These are phyloP conservation scores for Drosophila infuscata DNA, from an alignment of 2,888 invertebrate genomes.

Conservation along the genomic window DNA sequence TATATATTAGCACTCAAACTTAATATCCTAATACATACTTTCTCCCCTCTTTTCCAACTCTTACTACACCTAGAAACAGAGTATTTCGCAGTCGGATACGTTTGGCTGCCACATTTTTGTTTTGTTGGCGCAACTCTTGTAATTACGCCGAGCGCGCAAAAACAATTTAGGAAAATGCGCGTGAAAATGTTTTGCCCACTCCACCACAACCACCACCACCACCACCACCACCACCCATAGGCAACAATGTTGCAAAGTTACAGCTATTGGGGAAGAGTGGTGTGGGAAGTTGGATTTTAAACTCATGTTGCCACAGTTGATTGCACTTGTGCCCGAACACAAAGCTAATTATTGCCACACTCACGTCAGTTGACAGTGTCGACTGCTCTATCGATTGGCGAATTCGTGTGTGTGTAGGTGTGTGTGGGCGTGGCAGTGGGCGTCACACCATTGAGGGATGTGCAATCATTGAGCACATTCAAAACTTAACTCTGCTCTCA, in stretches of 20 bases:
- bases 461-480: constrained; percentile 38
- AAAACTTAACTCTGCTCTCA: constrained; percentile 45
- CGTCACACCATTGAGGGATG: constrained; percentile 14
- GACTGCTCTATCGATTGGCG: constrained; percentile 42
- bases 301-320: constrained; percentile 28
- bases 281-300: constrained; percentile 14
- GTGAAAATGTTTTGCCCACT: constrained; percentile 25
- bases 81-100: not conserved
- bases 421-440: constrained; percentile 25
- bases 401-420: constrained; percentile 10
- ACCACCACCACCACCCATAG: not conserved
- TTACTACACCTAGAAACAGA: not conserved
- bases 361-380: constrained; percentile 31
- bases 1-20: not conserved
- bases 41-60: too few relatives aligned
- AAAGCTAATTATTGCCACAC: constrained; percentile 49
- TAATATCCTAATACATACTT: not conserved
- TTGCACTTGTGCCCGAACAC: constrained; percentile 12
- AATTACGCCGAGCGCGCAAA: constrained; percentile 38
- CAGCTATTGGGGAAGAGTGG: not conserved
- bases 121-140: constrained; percentile 17
- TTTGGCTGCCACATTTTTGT: not conserved
- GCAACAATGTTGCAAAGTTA: constrained; percentile 24
- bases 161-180: constrained; percentile 59
- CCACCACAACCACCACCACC: not conserved